Evolutionary conservation across 2,797 vertebrate species (phyloP).

Genomic region (Chromobotia macracanthus): DNA sequence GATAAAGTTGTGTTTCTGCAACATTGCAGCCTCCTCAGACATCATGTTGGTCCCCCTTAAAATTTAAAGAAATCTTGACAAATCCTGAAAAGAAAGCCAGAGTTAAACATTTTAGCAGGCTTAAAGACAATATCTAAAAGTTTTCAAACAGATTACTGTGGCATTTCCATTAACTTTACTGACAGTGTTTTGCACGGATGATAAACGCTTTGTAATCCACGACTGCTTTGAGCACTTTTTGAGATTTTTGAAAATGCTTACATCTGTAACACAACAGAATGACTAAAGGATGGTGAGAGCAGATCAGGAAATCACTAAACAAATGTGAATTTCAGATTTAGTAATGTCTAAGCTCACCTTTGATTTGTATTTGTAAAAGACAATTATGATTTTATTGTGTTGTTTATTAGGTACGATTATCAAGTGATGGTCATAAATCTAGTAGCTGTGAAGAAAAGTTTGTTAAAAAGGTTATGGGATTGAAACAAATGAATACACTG

Average conservation of each 20-base stretch:
- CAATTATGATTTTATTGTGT: too few relatives aligned
- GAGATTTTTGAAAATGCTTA: constrained; percentile 17
- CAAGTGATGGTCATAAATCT: too few relatives aligned
- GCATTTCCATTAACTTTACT: constrained; percentile 41
- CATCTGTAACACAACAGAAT: neutral
- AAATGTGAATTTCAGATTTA: too few relatives aligned
- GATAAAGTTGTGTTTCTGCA: neutral
- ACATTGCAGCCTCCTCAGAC: neutral
- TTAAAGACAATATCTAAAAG: constrained; percentile 21
- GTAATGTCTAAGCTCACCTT: too few relatives aligned
- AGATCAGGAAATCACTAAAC: neutral
- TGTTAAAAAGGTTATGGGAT: too few relatives aligned
- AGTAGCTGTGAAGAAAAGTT: too few relatives aligned
- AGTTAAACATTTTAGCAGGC: constrained; percentile 17
- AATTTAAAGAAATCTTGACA: constrained; percentile 14
- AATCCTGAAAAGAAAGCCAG: constrained; percentile 3
- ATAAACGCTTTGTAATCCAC: constrained; percentile 37
- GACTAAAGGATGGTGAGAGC: neutral
- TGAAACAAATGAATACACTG: too few relatives aligned
- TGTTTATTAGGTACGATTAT: too few relatives aligned
- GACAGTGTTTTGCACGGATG: constrained; percentile 29
- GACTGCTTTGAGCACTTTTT: constrained; percentile 20
- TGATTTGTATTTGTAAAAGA: too few relatives aligned
- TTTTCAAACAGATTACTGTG: constrained; percentile 27
- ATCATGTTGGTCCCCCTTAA: neutral